Percentiles rank a stretch among this genome's conserved stretches.
These are phyloP conservation scores for Palythoa grandiflora DNA, from an alignment of 92 coral and sea anemone genomes.

Conservation along the genomic window DNA sequence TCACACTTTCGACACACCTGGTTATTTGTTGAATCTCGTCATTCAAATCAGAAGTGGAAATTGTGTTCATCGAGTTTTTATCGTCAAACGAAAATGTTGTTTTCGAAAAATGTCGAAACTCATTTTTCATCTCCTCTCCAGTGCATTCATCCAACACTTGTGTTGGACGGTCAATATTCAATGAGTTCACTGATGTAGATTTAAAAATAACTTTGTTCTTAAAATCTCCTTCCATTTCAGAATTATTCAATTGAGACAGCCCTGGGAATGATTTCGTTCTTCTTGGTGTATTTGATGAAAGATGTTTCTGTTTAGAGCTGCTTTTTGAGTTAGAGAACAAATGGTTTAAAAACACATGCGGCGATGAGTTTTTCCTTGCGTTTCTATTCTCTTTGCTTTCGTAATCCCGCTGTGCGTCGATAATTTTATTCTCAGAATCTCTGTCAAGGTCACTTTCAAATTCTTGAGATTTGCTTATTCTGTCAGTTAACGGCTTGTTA, in stretches of 20 bases:
- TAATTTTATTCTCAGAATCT: not conserved
- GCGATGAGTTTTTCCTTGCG: not conserved
- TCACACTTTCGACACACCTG: slow-evolving; percentile 39
- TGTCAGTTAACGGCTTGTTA: not conserved
- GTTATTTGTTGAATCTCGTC: slow-evolving; percentile 35
- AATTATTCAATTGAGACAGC: not conserved
- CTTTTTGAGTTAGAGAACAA: not conserved
- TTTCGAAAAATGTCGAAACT: not conserved
- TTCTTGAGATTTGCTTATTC: slow-evolving; percentile 18
- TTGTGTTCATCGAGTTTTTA: slow-evolving; percentile 5
- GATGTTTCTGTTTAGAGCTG: not conserved
- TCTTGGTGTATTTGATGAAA: not conserved
- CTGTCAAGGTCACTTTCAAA: slow-evolving; percentile 28
- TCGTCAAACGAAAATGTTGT: slow-evolving; percentile 1
- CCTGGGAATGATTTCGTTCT: slow-evolving; percentile 21
- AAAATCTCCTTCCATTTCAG: slow-evolving; percentile 1
- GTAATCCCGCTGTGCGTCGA: slow-evolving; percentile 5
- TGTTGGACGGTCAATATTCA: slow-evolving; percentile 19
- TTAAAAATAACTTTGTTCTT: slow-evolving; percentile 13
- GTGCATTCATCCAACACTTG: not conserved
- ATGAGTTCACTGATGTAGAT: slow-evolving; percentile 1
- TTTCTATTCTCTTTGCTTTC: not conserved
- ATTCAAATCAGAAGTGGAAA: slow-evolving; percentile 10
- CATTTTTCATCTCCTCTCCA: not conserved
- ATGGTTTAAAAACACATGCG: not conserved